These are phyloP conservation scores for Zaprionus nigranus DNA, from an alignment of 1,140 invertebrate genomes.

Conservation along the genomic window DNA sequence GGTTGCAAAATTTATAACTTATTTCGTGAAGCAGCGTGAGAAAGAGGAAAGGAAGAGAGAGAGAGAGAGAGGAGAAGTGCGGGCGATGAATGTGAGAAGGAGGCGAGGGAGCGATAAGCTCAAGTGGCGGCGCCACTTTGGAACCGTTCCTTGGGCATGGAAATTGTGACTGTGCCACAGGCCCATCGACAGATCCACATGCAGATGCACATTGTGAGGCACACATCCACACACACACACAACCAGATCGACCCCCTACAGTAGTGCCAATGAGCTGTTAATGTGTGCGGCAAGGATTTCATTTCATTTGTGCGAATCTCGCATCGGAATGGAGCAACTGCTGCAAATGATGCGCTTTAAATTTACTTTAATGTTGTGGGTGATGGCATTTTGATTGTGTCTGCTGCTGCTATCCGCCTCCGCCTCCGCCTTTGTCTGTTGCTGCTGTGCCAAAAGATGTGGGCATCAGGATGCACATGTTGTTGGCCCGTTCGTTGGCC, in stretches of 20 bases:
- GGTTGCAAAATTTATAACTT: slow-evolving; percentile 83
- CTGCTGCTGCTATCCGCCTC: slow-evolving; percentile 6
- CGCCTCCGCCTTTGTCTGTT: background rate
- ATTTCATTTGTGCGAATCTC: slow-evolving; percentile 63
- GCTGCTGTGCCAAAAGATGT: slow-evolving; percentile 58
- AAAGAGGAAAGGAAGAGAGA: slow-evolving; percentile 10
- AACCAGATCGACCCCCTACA: slow-evolving; percentile 66
- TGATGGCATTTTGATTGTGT: slow-evolving; percentile 77
- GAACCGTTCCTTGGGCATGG: slow-evolving; percentile 29
- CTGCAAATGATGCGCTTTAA: slow-evolving; percentile 48
- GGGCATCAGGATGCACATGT: slow-evolving; percentile 60
- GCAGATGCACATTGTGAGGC: slow-evolving; percentile 8
- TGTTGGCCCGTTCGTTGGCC: slow-evolving; percentile 39
- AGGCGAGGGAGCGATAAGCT: slow-evolving; percentile 17
- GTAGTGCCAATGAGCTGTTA: slow-evolving; percentile 82
- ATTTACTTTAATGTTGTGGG: slow-evolving; percentile 78
- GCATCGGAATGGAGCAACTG: slow-evolving; percentile 2
- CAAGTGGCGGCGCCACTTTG: slow-evolving; percentile 75
- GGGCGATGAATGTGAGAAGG: background rate
- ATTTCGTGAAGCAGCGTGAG: slow-evolving; percentile 56
- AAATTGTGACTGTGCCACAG: slow-evolving; percentile 34
- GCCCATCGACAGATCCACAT: slow-evolving; percentile 6
- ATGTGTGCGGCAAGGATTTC: slow-evolving; percentile 81
- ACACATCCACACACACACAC: background rate
- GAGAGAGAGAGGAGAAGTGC: slow-evolving; percentile 15